These are phyloP conservation scores for Melanotaenia pygmaea DNA, from an alignment of 2,797 vertebrate genomes.

Conservation along the genomic window DNA sequence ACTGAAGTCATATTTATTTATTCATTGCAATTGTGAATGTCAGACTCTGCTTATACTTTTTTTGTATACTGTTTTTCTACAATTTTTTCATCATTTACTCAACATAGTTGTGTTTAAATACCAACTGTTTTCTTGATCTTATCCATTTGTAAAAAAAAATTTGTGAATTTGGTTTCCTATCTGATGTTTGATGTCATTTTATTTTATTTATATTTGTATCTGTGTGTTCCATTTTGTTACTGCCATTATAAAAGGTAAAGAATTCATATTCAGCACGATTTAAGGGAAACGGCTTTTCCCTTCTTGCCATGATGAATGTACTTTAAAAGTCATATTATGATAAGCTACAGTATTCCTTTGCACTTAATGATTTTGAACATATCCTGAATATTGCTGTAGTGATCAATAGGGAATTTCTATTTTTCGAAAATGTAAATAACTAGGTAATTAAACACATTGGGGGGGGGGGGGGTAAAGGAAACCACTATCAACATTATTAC, in stretches of 20 bases:
- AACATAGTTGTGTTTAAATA: not conserved
- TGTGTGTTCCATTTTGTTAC: conserved; percentile 7
- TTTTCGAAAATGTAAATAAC: conserved; percentile 46
- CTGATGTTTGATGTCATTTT: conserved; percentile 31
- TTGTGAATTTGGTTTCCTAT: conserved; percentile 34
- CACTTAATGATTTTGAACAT: conserved; percentile 65
- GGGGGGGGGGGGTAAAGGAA: not conserved
- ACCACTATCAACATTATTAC: not conserved
- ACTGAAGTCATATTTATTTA: conserved; percentile 31
- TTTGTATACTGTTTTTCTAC: conserved; percentile 20
- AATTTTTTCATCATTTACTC: not conserved
- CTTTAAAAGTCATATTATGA: conserved; percentile 64
- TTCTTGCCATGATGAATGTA: conserved; percentile 70
- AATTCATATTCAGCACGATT: conserved; percentile 14
- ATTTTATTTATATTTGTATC: conserved; percentile 8
- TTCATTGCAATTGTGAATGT: conserved; percentile 22
- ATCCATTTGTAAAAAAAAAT: not conserved
- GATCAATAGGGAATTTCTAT: conserved; percentile 55
- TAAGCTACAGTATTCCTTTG: conserved; percentile 60
- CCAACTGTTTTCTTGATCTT: conserved; percentile 9
- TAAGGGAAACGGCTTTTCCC: conserved; percentile 23
- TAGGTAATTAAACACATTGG: conserved; percentile 12
- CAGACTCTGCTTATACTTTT: conserved; percentile 22
- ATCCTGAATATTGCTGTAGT: conserved; percentile 53
- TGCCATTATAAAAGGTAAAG: not conserved